A percentile compares a stretch with the other conserved stretches of the same genome.
phyloP scores from a whole-genome alignment of 1,140 invertebrate species.

The Panonychus citri region DNA sequence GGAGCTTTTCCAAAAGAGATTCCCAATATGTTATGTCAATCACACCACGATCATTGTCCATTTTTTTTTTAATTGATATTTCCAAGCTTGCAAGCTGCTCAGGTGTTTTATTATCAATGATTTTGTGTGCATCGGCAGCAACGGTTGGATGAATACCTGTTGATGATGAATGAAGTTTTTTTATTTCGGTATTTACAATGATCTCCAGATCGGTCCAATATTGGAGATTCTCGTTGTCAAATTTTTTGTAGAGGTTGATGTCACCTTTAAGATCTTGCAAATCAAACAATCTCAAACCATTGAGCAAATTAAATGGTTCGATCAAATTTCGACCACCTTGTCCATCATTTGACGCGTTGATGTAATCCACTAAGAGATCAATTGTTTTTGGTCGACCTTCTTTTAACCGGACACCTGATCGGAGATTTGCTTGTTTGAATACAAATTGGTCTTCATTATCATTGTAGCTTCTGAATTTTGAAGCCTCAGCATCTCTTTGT shows the following conservation, averaged over 20 bases:
- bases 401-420: slow-evolving; percentile 47
- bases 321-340: slow-evolving; percentile 37
- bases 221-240: slow-evolving; percentile 54
- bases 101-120: slow-evolving; percentile 84
- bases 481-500: slow-evolving; percentile 78
- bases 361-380: slow-evolving; percentile 87
- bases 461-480: slow-evolving; percentile 81
- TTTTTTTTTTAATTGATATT: slow-evolving; percentile 65
- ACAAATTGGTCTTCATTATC: slow-evolving; percentile 37
- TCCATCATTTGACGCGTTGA: slow-evolving; percentile 29
- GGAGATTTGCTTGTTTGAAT: slow-evolving; percentile 22
- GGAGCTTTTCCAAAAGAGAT: slow-evolving; percentile 67
- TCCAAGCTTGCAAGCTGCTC: slow-evolving; percentile 58
- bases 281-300: slow-evolving; percentile 69
- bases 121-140: slow-evolving; percentile 56
- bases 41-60: slow-evolving; percentile 53
- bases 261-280: slow-evolving; percentile 93
- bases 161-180: slow-evolving; percentile 26
- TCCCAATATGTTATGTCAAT: slow-evolving; percentile 95
- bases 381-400: slow-evolving; percentile 93
- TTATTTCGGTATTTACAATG: slow-evolving; percentile 86
- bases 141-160: slow-evolving; percentile 74
- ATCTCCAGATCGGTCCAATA: slow-evolving; percentile 95
- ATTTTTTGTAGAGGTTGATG: slow-evolving; percentile 47
- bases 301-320: slow-evolving; percentile 85